Base-by-base conservation (phyloP, 2,797 vertebrate genomes). In the Acipenser transmontanus region DNA sequence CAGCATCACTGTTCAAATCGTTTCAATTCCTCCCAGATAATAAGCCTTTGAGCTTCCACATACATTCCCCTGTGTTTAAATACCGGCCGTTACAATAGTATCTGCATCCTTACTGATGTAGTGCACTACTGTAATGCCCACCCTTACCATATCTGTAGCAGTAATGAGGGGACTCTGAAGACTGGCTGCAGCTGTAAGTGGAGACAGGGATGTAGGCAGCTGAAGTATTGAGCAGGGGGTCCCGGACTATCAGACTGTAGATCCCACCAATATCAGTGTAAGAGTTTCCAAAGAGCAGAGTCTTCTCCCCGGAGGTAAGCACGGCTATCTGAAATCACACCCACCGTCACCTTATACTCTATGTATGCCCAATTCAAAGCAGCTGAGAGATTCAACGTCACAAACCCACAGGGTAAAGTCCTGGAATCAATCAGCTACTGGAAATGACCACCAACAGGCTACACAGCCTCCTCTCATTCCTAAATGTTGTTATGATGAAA, bases 171-270 rank as follows among this genome's bases (percentile, higher is more conserved):
- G 9, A 8, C 48, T 14, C 8, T 7, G 69, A 59, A 52, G 69
- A 57, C 50, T 70, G 47, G 14, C 48, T 50, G 47, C 72, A 74
- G 64, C 65, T 68, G 49, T 69, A 71, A 1, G 68, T 71, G 34
- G 62, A 56, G 6, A 64, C 61, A 14, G 72, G 70, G 9, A 64
- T 64, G 66, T 74, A 74, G 17, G 67, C 34, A 4, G 70, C 64
- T 10, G 69, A 66, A 52, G 72, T 69, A 50, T 69, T 68, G 4
- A 17, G 50, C 12, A 47, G 51, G 34, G 72, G 70, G 49, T 74
- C 70, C 10, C 64, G 20, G 59, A 74, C 70, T 13, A 74, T 49
- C 12, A 74, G 61, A 63, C 13, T n/a, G 13, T 63, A 61, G 20
- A 72, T 67, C 12, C 69, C 68, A 5, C 66, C 69, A 4, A 68